A percentile compares a stretch with the other conserved stretches of the same genome.
phyloP scores from a whole-genome alignment of 2,113 vertebrate genomes.

The Hydrolagus affinis region DNA sequence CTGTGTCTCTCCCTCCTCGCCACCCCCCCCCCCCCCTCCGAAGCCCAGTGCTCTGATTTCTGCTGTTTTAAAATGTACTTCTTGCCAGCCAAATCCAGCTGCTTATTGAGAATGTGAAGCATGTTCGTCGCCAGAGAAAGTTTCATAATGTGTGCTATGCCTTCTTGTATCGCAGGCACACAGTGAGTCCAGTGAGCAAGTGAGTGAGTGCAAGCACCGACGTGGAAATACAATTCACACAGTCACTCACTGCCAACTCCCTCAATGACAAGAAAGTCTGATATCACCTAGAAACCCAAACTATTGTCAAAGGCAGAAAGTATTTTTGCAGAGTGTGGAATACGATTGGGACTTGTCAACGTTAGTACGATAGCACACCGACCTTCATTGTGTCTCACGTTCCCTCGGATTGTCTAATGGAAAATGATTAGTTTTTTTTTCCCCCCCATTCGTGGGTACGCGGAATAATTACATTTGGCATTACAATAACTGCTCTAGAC shows the following conservation, averaged over 20 bases:
- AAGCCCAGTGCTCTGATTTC: no score
- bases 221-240: no score
- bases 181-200: no score
- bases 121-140: no score
- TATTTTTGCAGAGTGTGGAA: background rate
- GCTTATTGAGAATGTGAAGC: no score
- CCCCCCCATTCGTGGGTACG: background rate
- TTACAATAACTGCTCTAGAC: conserved; percentile 63
- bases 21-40: no score
- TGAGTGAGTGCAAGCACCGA: no score
- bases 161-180: no score
- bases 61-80: no score
- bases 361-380: background rate
- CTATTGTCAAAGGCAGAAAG: background rate
- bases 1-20: no score
- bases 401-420: background rate
- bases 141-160: no score
- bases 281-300: background rate
- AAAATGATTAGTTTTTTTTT: conserved; percentile 18
- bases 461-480: conserved; percentile 78
- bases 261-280: background rate
- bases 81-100: no score
- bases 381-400: background rate
- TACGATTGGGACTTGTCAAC: background rate
- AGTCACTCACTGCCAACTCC: background rate